A percentile compares a stretch with the other conserved stretches of the same genome.
These are phyloP conservation scores for Thalassoma bifasciatum DNA, from an alignment of 2,113 vertebrate genomes.

Conservation along the genomic window DNA sequence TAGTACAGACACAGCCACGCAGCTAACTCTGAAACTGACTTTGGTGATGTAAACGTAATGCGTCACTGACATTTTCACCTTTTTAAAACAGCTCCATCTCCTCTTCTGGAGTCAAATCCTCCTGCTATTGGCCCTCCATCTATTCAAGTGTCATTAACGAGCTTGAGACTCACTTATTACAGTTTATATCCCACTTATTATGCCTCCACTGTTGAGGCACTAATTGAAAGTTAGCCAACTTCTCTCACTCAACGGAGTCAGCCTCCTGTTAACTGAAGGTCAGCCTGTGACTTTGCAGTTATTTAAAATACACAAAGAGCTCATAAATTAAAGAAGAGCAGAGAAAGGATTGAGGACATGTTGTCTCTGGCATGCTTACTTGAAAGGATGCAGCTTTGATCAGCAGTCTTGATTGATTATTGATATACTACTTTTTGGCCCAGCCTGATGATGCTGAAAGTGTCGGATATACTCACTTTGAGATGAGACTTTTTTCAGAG, in stretches of 20 bases:
- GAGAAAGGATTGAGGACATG: conserved; percentile 13
- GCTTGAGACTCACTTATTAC: background rate
- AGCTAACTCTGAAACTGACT: conserved; percentile 38
- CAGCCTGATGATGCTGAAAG: conserved; percentile 42
- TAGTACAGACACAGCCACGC: background rate
- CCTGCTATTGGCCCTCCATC: background rate
- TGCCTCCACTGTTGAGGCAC: conserved; percentile 19
- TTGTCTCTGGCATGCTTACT: conserved; percentile 17
- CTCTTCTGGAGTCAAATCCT: background rate
- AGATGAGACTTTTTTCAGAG: conserved; percentile 22
- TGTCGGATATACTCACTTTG: conserved; percentile 39
- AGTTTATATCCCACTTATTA: background rate
- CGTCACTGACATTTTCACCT: conserved; percentile 64
- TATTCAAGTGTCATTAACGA: background rate
- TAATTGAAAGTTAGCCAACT: conserved; percentile 75
- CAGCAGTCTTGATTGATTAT: conserved; percentile 51
- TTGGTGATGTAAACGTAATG: conserved; percentile 59
- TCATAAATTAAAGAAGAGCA: conserved; percentile 45
- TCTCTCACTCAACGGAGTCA: conserved; percentile 33
- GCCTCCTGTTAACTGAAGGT: conserved; percentile 74
- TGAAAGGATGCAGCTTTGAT: conserved; percentile 38
- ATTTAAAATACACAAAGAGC: conserved; percentile 55
- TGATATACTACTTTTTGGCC: conserved; percentile 22
- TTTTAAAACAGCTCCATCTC: conserved; percentile 8
- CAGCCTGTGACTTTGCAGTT: conserved; percentile 81